Percentiles rank a stretch among this genome's conserved stretches.
phyloP scores from a whole-genome alignment of 2,888 invertebrate genomes.

The Bimastos eiseni region DNA sequence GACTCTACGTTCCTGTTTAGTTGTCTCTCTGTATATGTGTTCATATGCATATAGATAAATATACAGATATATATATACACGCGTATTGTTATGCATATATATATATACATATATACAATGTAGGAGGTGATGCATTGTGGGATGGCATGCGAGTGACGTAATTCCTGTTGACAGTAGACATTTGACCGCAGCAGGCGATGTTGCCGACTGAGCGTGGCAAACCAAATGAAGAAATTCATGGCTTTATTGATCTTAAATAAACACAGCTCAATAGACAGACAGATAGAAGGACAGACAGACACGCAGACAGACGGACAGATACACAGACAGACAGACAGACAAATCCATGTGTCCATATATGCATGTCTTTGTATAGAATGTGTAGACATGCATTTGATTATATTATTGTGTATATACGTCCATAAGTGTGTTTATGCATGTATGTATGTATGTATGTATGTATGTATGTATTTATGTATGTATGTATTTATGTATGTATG shows the following conservation, averaged over 20 bases:
- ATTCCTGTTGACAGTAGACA: conserved; percentile 22
- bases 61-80: no score
- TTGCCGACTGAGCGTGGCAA: neutral
- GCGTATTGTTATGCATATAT: neutral
- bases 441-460: neutral
- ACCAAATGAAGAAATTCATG: conserved; percentile 19
- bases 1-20: neutral
- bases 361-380: no score
- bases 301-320: neutral
- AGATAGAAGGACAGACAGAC: neutral
- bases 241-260: conserved; percentile 21
- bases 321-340: neutral
- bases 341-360: neutral
- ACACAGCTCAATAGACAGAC: neutral
- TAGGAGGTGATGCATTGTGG: neutral
- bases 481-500: no score
- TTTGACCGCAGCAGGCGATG: conserved; percentile 16
- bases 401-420: neutral
- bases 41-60: neutral
- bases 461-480: no score
- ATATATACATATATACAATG: no score
- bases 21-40: neutral
- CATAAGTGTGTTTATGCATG: neutral
- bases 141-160: conserved; percentile 16
- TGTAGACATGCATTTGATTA: neutral